These are phyloP conservation scores for Nebria ingens DNA, from an alignment of 1,140 invertebrate genomes.

Conservation along the genomic window DNA sequence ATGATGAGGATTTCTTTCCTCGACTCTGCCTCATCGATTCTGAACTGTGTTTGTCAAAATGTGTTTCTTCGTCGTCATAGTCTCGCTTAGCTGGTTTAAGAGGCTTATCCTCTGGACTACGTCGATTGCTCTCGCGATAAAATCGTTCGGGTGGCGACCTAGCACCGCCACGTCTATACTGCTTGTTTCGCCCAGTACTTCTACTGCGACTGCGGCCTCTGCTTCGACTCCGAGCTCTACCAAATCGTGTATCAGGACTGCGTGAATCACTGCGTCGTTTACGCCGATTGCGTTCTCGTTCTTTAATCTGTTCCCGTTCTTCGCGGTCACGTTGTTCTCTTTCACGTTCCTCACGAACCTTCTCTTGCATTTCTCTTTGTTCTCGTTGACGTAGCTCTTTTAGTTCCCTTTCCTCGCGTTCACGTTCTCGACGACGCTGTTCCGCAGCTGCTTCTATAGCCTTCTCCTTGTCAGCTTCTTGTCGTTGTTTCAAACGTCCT, in stretches of 20 bases:
- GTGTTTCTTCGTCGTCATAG: conserved; percentile 19
- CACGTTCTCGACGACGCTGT: conserved; percentile 35
- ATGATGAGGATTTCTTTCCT: conserved; percentile 19
- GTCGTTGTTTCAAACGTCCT: conserved; percentile 35
- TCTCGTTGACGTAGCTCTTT: conserved; percentile 26
- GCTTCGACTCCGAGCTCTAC: neutral
- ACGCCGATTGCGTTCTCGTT: conserved; percentile 23
- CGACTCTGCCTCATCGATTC: conserved; percentile 20
- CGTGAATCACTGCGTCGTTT: conserved; percentile 21
- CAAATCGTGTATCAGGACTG: conserved; percentile 18
- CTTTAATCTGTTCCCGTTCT: conserved; percentile 26
- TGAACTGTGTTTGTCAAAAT: conserved; percentile 34
- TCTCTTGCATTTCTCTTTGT: conserved; percentile 34
- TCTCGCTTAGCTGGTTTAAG: conserved; percentile 25
- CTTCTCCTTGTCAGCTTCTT: conserved; percentile 32
- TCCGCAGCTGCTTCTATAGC: conserved; percentile 40
- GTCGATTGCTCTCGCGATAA: neutral
- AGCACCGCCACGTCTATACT: neutral
- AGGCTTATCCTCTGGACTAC: conserved; percentile 11
- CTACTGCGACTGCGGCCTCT: conserved; percentile 15
- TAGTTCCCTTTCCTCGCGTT: conserved; percentile 33
- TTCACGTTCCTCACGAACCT: conserved; percentile 31
- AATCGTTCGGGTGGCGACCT: neutral
- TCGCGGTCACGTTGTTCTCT: conserved; percentile 30
- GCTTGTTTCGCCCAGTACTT: neutral